Percentiles rank a stretch among this genome's conserved stretches.
These are phyloP conservation scores for Danio choprae DNA, from an alignment of 2,797 vertebrate genomes.

Conservation along the genomic window DNA sequence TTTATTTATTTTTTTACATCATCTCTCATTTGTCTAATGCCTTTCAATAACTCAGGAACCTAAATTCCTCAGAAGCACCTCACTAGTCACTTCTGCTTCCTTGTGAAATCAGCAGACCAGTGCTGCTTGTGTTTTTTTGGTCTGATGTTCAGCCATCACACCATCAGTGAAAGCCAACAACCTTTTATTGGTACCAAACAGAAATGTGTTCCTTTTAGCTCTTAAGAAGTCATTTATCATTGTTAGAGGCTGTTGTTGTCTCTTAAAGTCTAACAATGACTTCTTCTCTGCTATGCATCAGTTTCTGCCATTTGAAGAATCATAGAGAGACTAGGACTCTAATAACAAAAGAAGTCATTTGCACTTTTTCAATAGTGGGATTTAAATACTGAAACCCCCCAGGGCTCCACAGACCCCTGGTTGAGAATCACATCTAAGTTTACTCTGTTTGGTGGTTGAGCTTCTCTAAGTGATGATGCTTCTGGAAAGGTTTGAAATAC, in stretches of 20 bases:
- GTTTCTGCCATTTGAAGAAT: background rate
- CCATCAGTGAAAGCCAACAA: background rate
- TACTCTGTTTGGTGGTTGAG: background rate
- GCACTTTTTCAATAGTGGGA: background rate
- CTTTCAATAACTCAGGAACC: background rate
- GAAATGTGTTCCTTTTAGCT: background rate
- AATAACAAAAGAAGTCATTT: background rate
- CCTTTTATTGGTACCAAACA: background rate
- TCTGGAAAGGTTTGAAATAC: background rate
- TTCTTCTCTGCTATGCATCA: background rate
- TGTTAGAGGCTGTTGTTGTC: background rate
- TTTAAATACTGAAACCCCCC: background rate
- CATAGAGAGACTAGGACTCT: background rate
- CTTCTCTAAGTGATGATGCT: background rate
- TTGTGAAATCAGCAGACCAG: background rate
- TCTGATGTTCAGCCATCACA: background rate
- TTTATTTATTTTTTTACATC: slow-evolving; percentile 23
- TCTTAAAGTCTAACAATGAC: background rate
- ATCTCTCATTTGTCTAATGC: background rate
- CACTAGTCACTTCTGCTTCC: background rate
- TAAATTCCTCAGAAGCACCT: slow-evolving; percentile 5
- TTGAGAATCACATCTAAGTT: background rate
- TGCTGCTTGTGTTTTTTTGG: background rate
- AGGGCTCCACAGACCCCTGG: background rate
- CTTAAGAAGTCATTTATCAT: background rate